A percentile compares a stretch with the other conserved stretches of the same genome.
phyloP scores from a whole-genome alignment of 1,140 invertebrate species.

The Aphelenchoides besseyi region DNA sequence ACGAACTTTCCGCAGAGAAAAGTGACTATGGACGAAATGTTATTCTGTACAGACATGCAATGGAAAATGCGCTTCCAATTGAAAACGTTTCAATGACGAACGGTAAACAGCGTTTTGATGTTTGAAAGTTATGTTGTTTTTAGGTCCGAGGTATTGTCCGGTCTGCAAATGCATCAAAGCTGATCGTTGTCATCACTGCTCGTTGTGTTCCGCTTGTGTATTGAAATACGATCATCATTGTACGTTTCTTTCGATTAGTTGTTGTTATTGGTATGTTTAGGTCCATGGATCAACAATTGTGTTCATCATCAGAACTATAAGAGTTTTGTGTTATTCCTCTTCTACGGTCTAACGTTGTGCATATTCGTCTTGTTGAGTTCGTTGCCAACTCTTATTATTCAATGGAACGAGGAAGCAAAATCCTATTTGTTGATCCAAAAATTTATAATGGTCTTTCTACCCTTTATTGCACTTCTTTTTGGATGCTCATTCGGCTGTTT shows the following conservation, averaged over 20 bases:
- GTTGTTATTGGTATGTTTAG: slow-evolving; percentile 48
- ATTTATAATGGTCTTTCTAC: slow-evolving; percentile 38
- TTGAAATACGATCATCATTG: slow-evolving; percentile 43
- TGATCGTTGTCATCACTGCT: slow-evolving; percentile 59
- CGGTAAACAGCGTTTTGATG: too few relatives aligned
- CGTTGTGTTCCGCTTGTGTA: slow-evolving; percentile 53
- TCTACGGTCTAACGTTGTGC: slow-evolving; percentile 51
- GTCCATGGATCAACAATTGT: slow-evolving; percentile 61
- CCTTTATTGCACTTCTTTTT: slow-evolving; percentile 44
- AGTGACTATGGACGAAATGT: slow-evolving; percentile 9
- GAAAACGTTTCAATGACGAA: not conserved
- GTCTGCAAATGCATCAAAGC: slow-evolving; percentile 54
- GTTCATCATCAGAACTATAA: slow-evolving; percentile 60
- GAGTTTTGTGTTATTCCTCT: slow-evolving; percentile 56
- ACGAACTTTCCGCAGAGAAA: slow-evolving; percentile 5
- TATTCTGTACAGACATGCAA: slow-evolving; percentile 11
- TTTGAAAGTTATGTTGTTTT: too few relatives aligned
- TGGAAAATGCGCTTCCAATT: not conserved
- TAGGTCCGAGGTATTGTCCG: too few relatives aligned
- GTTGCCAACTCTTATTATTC: slow-evolving; percentile 40
- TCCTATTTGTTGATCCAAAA: slow-evolving; percentile 15
- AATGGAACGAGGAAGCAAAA: slow-evolving; percentile 11
- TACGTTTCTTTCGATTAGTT: slow-evolving; percentile 4
- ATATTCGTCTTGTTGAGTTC: slow-evolving; percentile 45
- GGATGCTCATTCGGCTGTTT: slow-evolving; percentile 42